Evolutionary conservation across 2,888 invertebrate genomes (phyloP).

Genomic region (Tupiocoris notatus): DNA sequence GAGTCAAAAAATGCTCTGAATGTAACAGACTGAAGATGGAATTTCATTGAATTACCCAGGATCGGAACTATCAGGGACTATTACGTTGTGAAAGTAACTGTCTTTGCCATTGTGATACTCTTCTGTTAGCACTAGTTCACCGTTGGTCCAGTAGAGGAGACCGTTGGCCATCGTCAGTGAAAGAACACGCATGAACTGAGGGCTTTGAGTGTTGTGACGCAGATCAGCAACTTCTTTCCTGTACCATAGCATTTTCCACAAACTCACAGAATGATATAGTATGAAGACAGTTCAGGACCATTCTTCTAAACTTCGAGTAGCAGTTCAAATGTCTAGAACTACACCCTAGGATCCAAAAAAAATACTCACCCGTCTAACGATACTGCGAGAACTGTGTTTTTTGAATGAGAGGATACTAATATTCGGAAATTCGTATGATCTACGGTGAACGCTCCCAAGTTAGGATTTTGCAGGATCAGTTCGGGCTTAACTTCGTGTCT

Average conservation of each 20-base stretch:
- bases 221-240: constrained; percentile 71
- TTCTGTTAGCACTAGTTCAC: constrained; percentile 72
- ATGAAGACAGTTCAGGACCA: not conserved
- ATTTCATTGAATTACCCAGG: constrained; percentile 23
- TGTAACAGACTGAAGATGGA: not conserved
- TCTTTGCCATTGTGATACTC: constrained; percentile 69
- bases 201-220: constrained; percentile 70
- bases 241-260: too few relatives aligned
- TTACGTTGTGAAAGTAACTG: constrained; percentile 71
- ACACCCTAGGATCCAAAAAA: not conserved
- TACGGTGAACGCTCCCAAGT: constrained; percentile 78
- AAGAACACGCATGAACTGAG: constrained; percentile 70
- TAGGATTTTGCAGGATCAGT: constrained; percentile 63
- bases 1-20: not conserved
- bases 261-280: constrained; percentile 1
- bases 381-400: constrained; percentile 76
- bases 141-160: constrained; percentile 84
- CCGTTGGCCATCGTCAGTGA: constrained; percentile 75
- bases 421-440: constrained; percentile 79
- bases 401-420: constrained; percentile 69
- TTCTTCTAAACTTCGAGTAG: not conserved
- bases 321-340: not conserved
- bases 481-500: constrained; percentile 65
- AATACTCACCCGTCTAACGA: constrained; percentile 72
- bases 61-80: constrained; percentile 52